These are phyloP conservation scores for Coleophora deauratella DNA, from an alignment of 2,888 invertebrate species.

Conservation along the genomic window DNA sequence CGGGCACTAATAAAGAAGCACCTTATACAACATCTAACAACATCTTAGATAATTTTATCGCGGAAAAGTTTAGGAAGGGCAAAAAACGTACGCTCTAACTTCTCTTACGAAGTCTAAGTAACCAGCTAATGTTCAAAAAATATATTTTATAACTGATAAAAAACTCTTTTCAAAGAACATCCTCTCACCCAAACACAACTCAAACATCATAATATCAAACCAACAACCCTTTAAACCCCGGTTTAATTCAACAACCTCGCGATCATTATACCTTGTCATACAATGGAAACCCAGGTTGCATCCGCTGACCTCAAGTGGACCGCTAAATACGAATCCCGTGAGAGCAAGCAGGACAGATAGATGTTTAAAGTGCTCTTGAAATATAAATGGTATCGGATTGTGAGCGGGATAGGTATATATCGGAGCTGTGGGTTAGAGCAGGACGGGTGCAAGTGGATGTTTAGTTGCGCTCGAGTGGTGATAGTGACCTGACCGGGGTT, in stretches of 20 bases:
- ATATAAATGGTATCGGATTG: constrained; percentile 67
- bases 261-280: constrained; percentile 35
- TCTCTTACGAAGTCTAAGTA: too few relatives aligned
- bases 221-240: constrained; percentile 13
- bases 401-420: constrained; percentile 1
- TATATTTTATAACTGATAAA: too few relatives aligned
- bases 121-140: too few relatives aligned
- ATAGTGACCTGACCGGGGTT: neutral
- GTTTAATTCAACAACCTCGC: constrained; percentile 1
- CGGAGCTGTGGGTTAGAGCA: constrained; percentile 12
- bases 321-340: constrained; percentile 23
- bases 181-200: too few relatives aligned
- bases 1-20: too few relatives aligned
- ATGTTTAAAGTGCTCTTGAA: constrained; percentile 49
- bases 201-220: constrained; percentile 1
- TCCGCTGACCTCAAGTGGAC: constrained; percentile 50
- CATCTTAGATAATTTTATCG: too few relatives aligned
- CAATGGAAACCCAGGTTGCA: constrained; percentile 55
- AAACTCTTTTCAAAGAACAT: neutral
- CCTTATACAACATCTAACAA: too few relatives aligned
- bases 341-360: constrained; percentile 35
- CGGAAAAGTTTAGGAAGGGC: too few relatives aligned
- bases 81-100: too few relatives aligned
- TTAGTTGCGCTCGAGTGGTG: constrained; percentile 15
- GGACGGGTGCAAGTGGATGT: constrained; percentile 21